A percentile compares a stretch with the other conserved stretches of the same genome.
Conservation (phyloP, 2,797 vertebrate species). For the Betta splendens region DNA sequence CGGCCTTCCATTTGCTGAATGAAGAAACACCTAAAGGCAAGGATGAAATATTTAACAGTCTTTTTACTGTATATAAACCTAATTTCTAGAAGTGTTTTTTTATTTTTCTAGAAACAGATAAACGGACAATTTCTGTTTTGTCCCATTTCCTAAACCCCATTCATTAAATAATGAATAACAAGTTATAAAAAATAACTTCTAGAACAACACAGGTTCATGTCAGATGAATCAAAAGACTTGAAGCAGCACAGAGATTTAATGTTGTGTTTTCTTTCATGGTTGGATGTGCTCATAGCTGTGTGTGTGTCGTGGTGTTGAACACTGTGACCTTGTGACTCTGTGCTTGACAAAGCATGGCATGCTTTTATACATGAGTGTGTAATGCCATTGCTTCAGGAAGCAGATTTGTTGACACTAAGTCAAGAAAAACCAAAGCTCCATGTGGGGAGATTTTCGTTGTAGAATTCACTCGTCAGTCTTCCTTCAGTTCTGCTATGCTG, state of each 20-base stretch:
- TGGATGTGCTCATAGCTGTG: slow-evolving; percentile 35
- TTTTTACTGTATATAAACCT: too few relatives aligned
- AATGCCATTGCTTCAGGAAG: slow-evolving; percentile 5
- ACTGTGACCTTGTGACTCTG: slow-evolving; percentile 19
- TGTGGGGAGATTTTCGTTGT: slow-evolving; percentile 11
- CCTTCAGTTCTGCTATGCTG: background rate
- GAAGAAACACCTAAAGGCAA: slow-evolving; percentile 99
- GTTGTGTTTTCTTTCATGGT: slow-evolving; percentile 9
- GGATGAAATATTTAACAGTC: background rate
- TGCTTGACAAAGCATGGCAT: slow-evolving; percentile 20
- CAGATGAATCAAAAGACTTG: too few relatives aligned
- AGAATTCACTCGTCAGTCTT: background rate
- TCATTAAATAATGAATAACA: too few relatives aligned
- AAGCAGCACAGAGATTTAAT: too few relatives aligned
- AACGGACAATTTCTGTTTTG: too few relatives aligned
- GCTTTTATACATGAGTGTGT: slow-evolving; percentile 24
- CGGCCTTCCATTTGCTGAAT: slow-evolving; percentile 90
- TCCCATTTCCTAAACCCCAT: too few relatives aligned
- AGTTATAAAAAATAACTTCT: too few relatives aligned
- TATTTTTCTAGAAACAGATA: too few relatives aligned
- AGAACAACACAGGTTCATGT: too few relatives aligned
- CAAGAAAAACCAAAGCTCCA: slow-evolving; percentile 3
- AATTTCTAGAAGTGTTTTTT: too few relatives aligned
- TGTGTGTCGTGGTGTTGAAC: slow-evolving; percentile 19
- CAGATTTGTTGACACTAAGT: slow-evolving; percentile 5